Evolutionary conservation across 2,888 invertebrate species (phyloP).

Genomic region (Eilema depressum): DNA sequence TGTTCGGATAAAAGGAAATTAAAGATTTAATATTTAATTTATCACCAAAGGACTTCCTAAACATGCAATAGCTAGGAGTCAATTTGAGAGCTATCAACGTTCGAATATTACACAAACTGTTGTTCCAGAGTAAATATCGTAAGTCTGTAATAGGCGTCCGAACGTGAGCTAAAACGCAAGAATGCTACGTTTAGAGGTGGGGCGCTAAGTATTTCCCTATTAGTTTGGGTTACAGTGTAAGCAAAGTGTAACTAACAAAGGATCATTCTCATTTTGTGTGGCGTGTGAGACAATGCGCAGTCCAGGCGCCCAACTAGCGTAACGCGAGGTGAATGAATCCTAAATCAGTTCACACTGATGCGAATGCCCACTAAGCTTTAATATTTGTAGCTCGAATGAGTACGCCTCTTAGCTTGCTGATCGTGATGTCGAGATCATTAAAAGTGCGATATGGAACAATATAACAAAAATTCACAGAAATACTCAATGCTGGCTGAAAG

Average conservation of each 20-base stretch:
- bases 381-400: slow-evolving; percentile 34
- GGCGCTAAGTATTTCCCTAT: slow-evolving; percentile 73
- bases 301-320: slow-evolving; percentile 75
- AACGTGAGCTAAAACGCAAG: slow-evolving; percentile 64
- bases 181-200: slow-evolving; percentile 74
- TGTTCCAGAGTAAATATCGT: slow-evolving; percentile 74
- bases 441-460: slow-evolving; percentile 43
- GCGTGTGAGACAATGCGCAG: slow-evolving; percentile 77
- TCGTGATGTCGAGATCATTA: slow-evolving; percentile 40
- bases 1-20: not conserved
- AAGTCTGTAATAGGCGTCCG: slow-evolving; percentile 65
- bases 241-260: slow-evolving; percentile 81
- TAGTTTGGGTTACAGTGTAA: slow-evolving; percentile 75
- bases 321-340: slow-evolving; percentile 82
- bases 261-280: slow-evolving; percentile 76
- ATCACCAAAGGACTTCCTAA: slow-evolving; percentile 31
- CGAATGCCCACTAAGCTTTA: slow-evolving; percentile 54
- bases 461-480: slow-evolving; percentile 40
- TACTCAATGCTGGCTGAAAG: slow-evolving; percentile 40
- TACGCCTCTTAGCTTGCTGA: slow-evolving; percentile 41
- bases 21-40: slow-evolving; percentile 9
- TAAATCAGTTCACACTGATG: slow-evolving; percentile 73
- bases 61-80: slow-evolving; percentile 34
- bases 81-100: slow-evolving; percentile 67
- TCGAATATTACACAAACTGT: slow-evolving; percentile 63